A percentile compares a stretch with the other conserved stretches of the same genome.
Evolutionary conservation across 2,797 vertebrate species (phyloP).

Genomic region (Tauraco hartlaubi): DNA sequence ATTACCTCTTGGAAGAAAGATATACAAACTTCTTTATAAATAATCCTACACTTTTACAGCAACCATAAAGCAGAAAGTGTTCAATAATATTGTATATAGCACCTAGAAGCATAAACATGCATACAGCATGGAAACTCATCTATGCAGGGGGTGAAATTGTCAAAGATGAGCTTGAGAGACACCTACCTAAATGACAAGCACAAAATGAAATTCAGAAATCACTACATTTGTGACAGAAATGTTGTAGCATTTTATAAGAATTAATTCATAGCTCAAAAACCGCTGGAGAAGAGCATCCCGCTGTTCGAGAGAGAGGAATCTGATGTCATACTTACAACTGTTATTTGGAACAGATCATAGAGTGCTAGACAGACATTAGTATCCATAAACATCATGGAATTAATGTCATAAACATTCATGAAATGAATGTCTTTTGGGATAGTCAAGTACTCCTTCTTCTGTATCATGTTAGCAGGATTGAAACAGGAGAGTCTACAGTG

Average conservation of each 20-base stretch:
- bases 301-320: neutral
- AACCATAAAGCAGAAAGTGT: neutral
- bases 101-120: neutral
- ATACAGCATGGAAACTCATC: neutral
- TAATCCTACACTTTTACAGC: neutral
- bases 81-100: neutral
- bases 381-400: neutral
- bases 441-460: neutral
- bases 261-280: neutral
- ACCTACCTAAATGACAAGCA: neutral
- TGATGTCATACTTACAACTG: neutral
- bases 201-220: neutral
- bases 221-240: neutral
- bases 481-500: neutral
- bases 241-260: neutral
- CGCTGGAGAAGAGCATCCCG: neutral
- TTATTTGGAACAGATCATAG: neutral
- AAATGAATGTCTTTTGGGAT: neutral
- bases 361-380: neutral
- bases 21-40: neutral
- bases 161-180: neutral
- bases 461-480: neutral
- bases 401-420: neutral
- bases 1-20: neutral
- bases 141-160: neutral